These are phyloP conservation scores for Synanthedon formicaeformis DNA, from an alignment of 2,888 invertebrate species.

Conservation along the genomic window DNA sequence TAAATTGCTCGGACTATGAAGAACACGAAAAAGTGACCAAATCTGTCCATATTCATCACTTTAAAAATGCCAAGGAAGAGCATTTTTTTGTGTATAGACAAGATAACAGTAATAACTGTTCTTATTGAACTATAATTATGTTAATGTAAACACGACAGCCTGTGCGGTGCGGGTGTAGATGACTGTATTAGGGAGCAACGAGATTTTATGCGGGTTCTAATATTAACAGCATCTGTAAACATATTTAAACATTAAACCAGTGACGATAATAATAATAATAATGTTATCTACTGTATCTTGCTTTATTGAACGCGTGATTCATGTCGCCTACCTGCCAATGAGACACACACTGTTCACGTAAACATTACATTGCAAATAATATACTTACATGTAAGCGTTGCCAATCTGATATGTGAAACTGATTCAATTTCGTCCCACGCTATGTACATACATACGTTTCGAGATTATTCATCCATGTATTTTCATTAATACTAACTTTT, in stretches of 20 bases:
- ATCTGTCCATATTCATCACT: no score
- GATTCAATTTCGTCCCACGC: not conserved
- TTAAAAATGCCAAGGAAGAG: no score
- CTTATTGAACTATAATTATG: not conserved
- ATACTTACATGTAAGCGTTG: not conserved
- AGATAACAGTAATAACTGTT: no score
- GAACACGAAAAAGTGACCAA: no score
- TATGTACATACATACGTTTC: no score
- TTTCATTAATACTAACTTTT: no score
- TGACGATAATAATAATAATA: no score
- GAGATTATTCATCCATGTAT: no score
- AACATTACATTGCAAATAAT: not conserved
- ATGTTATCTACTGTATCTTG: not conserved
- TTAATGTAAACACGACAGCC: not conserved
- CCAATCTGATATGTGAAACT: not conserved
- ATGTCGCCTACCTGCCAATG: not conserved
- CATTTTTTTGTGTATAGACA: no score
- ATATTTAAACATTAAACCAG: not conserved
- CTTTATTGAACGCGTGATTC: not conserved
- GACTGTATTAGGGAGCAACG: not conserved
- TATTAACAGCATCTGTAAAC: not conserved
- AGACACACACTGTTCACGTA: not conserved
- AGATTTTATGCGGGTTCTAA: not conserved
- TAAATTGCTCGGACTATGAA: no score
- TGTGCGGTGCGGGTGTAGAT: not conserved